Evolutionary conservation across 2,888 invertebrate species (phyloP).

Genomic region (Macropis europaea): DNA sequence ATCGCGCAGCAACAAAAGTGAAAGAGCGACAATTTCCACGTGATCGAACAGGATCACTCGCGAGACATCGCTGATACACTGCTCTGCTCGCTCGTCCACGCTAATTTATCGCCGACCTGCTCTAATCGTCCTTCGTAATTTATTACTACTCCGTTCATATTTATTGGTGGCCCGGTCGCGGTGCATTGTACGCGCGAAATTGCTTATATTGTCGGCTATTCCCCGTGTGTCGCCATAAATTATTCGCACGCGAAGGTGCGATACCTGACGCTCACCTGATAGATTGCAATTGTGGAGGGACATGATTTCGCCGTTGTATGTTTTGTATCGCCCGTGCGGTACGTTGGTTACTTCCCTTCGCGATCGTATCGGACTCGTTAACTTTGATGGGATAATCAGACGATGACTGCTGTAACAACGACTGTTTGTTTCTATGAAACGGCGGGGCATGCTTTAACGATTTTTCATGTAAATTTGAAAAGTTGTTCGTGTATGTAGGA

Average conservation of each 20-base stretch:
- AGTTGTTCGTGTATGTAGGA: too few relatives aligned
- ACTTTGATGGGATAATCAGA: too few relatives aligned
- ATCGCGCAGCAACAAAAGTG: not conserved
- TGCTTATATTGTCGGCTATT: constrained; percentile 55
- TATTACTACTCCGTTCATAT: constrained; percentile 63
- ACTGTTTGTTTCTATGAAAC: too few relatives aligned
- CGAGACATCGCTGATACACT: constrained; percentile 31
- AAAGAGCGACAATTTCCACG: constrained; percentile 3
- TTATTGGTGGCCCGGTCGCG: constrained; percentile 52
- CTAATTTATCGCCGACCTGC: constrained; percentile 53
- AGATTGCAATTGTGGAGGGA: constrained; percentile 44
- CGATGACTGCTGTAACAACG: too few relatives aligned
- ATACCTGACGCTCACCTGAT: constrained; percentile 56
- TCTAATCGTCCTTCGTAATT: constrained; percentile 63
- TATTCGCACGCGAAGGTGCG: constrained; percentile 49
- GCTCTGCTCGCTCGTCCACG: constrained; percentile 23
- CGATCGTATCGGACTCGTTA: too few relatives aligned
- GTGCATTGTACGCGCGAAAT: constrained; percentile 55
- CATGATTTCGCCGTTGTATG: too few relatives aligned
- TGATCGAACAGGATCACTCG: constrained; percentile 24
- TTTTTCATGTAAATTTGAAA: too few relatives aligned
- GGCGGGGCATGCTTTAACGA: too few relatives aligned
- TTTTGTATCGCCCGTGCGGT: too few relatives aligned
- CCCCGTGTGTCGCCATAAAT: constrained; percentile 51
- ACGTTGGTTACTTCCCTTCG: too few relatives aligned